Conservation (phyloP, 2,113 vertebrate genomes). For the Rhinichthys klamathensis region DNA sequence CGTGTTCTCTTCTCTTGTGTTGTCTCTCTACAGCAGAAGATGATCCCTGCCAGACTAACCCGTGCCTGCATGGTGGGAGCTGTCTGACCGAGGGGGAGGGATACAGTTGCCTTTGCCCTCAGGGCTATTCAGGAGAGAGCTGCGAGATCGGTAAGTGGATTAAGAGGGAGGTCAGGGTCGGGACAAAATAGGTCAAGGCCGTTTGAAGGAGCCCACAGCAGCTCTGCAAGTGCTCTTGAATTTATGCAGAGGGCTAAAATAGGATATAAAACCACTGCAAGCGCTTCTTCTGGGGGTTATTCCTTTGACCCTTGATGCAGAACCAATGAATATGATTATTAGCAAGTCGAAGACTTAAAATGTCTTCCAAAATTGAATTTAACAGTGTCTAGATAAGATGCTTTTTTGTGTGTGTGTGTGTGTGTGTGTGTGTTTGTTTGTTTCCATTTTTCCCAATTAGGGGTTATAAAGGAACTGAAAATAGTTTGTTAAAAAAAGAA, state of each 20-base stretch:
- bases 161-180: constrained; percentile 48
- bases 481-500: not conserved
- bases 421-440: not conserved
- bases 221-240: not conserved
- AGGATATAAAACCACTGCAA: not conserved
- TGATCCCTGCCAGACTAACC: constrained; percentile 88
- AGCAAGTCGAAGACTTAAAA: not conserved
- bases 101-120: constrained; percentile 88
- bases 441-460: not conserved
- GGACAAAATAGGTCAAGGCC: constrained; percentile 48
- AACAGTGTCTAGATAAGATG: not conserved
- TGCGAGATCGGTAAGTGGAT: constrained; percentile 91
- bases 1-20: not conserved
- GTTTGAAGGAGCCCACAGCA: constrained; percentile 23
- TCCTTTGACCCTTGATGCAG: not conserved
- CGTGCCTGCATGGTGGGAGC: constrained; percentile 92
- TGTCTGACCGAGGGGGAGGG: constrained; percentile 82
- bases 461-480: not conserved
- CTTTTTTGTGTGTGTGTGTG: not conserved
- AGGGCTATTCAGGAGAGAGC: constrained; percentile 92
- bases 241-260: constrained; percentile 1
- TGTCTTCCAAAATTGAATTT: not conserved
- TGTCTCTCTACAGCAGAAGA: constrained; percentile 69
- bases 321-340: constrained; percentile 3
- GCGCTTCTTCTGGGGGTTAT: not conserved